These are phyloP conservation scores for Drosophila pectinifera DNA, from an alignment of 1,140 invertebrate species.

Conservation along the genomic window DNA sequence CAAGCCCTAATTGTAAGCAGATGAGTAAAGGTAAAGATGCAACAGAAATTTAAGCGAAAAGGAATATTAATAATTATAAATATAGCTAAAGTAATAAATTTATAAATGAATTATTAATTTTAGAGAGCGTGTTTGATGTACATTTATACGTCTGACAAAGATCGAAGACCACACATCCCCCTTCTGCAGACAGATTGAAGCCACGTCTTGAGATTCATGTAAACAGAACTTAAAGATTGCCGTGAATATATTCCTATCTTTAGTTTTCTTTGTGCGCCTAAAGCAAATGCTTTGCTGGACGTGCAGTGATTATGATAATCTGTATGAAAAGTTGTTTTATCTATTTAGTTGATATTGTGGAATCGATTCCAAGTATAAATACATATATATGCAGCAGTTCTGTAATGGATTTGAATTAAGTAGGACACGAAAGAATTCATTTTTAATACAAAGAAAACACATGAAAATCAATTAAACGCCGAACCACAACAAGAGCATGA, in stretches of 20 bases:
- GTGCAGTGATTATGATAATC: conserved; percentile 37
- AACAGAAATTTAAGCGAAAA: conserved; percentile 33
- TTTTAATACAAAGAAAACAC: conserved; percentile 22
- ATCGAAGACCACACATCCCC: conserved; percentile 5
- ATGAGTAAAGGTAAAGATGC: conserved; percentile 30
- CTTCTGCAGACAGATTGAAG: conserved; percentile 7
- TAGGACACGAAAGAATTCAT: conserved; percentile 31
- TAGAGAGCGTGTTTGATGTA: conserved; percentile 74
- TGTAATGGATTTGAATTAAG: conserved; percentile 51
- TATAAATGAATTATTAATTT: conserved; percentile 81
- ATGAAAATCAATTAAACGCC: conserved; percentile 24
- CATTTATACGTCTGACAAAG: conserved; percentile 57
- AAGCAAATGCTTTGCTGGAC: conserved; percentile 25
- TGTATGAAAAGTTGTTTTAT: conserved; percentile 57
- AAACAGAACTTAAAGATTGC: conserved; percentile 47
- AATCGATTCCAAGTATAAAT: conserved; percentile 32
- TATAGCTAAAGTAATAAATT: conserved; percentile 83
- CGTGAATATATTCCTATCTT: conserved; percentile 37
- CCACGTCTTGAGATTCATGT: conserved; percentile 50
- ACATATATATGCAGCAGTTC: conserved; percentile 33
- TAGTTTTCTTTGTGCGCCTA: conserved; percentile 33
- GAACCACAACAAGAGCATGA: conserved; percentile 17
- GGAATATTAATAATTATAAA: conserved; percentile 78
- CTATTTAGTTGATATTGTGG: conserved; percentile 51
- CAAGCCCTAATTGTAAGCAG: conserved; percentile 53